phyloP scores from a whole-genome alignment of 1,140 invertebrate species.

The Odontomachus brunneus region DNA sequence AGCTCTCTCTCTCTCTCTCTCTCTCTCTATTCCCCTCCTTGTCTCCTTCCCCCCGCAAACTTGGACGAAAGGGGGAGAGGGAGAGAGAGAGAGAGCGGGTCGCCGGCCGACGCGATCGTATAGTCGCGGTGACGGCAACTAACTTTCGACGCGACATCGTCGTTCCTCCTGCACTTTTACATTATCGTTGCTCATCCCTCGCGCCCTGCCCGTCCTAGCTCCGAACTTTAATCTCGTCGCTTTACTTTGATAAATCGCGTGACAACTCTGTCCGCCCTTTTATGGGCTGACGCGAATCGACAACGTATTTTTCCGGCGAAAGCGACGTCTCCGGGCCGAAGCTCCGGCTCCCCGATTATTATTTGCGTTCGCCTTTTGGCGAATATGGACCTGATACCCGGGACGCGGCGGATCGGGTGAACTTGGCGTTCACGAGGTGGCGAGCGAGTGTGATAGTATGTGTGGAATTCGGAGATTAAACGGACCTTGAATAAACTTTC shows the following conservation, averaged over 20 bases:
- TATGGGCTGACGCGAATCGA: slow-evolving; percentile 20
- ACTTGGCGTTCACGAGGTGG: background rate
- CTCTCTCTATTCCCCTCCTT: background rate
- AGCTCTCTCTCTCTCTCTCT: background rate
- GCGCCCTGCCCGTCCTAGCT: slow-evolving; percentile 22
- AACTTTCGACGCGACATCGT: slow-evolving; percentile 47
- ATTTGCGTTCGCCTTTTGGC: slow-evolving; percentile 24
- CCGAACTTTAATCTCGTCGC: slow-evolving; percentile 60
- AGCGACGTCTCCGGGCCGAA: background rate
- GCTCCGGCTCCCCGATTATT: background rate
- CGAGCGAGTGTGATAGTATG: slow-evolving; percentile 38
- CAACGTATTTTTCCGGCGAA: background rate
- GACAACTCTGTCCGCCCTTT: slow-evolving; percentile 41
- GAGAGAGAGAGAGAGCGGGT: slow-evolving; percentile 4
- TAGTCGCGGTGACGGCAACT: slow-evolving; percentile 33
- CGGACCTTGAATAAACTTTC: slow-evolving; percentile 33
- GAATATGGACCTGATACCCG: background rate
- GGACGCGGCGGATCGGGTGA: too few species aligned
- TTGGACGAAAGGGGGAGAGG: background rate
- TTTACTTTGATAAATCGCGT: slow-evolving; percentile 60
- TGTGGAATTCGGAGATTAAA: slow-evolving; percentile 35
- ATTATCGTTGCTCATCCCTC: slow-evolving; percentile 59
- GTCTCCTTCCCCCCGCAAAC: background rate
- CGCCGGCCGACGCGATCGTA: slow-evolving; percentile 20
- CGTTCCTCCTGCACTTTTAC: slow-evolving; percentile 45